Base-by-base conservation (phyloP, 1,140 invertebrate genomes). In the Pachypsylla venusta region DNA sequence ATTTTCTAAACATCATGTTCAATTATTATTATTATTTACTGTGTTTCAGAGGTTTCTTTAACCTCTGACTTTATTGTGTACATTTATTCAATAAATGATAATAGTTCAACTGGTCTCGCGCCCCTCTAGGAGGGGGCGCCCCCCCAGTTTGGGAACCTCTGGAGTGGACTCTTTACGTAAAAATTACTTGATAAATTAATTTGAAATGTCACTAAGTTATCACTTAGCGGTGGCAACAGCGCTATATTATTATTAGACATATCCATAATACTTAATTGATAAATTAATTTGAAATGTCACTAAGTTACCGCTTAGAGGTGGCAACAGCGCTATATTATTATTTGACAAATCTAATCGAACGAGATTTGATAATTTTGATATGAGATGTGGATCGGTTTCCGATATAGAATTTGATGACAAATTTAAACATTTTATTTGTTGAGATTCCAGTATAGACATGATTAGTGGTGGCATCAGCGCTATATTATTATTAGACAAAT, bases 251-350 rank as follows among this genome's bases (percentile, higher is more conserved):
- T 48, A n/a, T 48, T 48, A 3, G 42, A 5, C 42, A 48, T 48
- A 19, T 48, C 42, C 42, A 48, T n/a, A n/a, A n/a, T n/a, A 48
- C 42, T 48, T 19, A 48, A n/a, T 48, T 48, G 42, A 48, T 22
- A 48, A 22, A n/a, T 48, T 22, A 5, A 48, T 48, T 19, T 48
- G n/a, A 48, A 48, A 48, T 22, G 16, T 48, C 7, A 10, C 4
- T 3, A 48, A 22, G 42, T n/a, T 48, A 4, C 3, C n/a, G 22
- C 16, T 48, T 4, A 48, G 42, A 7, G 42, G 7, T 5, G 42
- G 42, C 42, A 48, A n/a, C 7, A 48, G 42, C 16, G 7, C 22
- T 22, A 48, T 48, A 35, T 12, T 10, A 35, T 35, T 12, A 35
- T 16, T 35, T 35, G 30, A 12, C 30, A 35, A 12, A 16, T 35